phyloP scores from a whole-genome alignment of 2,797 vertebrate species.

The Ctenopoma multispine region DNA sequence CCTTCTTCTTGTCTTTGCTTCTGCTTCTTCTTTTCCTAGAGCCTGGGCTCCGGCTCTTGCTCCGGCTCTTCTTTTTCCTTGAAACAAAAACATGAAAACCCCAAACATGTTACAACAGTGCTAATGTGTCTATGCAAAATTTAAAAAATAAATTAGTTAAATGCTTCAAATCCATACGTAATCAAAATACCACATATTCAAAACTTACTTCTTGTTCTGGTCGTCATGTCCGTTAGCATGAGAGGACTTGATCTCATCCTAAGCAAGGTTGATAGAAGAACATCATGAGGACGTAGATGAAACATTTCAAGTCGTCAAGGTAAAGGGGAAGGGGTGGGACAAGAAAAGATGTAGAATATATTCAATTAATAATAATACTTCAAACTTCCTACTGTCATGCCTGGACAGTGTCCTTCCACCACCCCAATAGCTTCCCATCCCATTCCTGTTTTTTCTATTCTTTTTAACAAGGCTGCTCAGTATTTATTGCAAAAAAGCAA shows the following conservation, averaged over 20 bases:
- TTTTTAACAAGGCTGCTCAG: constrained; percentile 64
- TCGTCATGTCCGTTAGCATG: constrained; percentile 98
- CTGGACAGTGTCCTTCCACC: constrained; percentile 77
- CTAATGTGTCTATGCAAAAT: no score
- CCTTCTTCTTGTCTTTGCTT: constrained; percentile 92
- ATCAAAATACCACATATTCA: rapidly evolving
- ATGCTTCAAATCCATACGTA: background rate
- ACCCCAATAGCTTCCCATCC: constrained; percentile 77
- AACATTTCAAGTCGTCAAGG: constrained; percentile 99
- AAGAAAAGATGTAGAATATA: constrained; percentile 91
- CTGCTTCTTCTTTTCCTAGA: constrained; percentile 91
- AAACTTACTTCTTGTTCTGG: constrained; percentile 95
- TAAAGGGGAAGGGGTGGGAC: constrained; percentile 84
- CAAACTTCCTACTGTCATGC: constrained; percentile 74
- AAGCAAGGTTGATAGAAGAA: constrained; percentile 99
- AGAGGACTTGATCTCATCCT: constrained; percentile 99
- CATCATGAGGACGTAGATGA: constrained; percentile 98
- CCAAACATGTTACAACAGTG: constrained; percentile 6
- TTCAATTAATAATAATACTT: constrained; percentile 83
- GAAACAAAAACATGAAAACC: background rate
- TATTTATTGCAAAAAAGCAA: constrained; percentile 78
- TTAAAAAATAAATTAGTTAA: no score
- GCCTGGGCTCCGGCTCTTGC: constrained; percentile 93
- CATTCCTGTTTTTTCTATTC: constrained; percentile 47
- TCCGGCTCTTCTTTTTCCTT: constrained; percentile 95